These are phyloP conservation scores for Pluvialis apricaria DNA, from an alignment of 2,113 vertebrate genomes.

Conservation along the genomic window DNA sequence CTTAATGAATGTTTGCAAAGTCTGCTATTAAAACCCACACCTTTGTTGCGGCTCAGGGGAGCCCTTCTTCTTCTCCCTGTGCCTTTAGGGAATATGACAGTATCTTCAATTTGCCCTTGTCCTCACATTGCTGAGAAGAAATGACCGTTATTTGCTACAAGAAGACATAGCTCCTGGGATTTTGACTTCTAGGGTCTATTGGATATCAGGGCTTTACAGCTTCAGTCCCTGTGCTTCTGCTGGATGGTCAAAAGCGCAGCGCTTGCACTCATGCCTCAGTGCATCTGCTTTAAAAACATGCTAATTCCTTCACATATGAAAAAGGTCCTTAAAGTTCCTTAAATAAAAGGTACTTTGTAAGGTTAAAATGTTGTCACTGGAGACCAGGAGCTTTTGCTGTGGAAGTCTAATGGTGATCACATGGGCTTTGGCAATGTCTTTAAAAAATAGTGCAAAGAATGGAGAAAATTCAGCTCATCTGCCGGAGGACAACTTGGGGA, in stretches of 20 bases:
- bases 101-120: background rate
- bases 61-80: background rate
- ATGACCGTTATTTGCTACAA: background rate
- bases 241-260: rapidly evolving
- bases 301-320: rapidly evolving
- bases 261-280: background rate
- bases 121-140: background rate
- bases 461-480: background rate
- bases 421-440: background rate
- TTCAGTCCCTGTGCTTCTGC: background rate
- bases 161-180: background rate
- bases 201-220: background rate
- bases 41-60: background rate
- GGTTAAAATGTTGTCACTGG: background rate
- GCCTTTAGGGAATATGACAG: background rate
- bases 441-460: background rate
- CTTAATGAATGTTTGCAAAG: background rate
- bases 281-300: background rate
- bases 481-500: background rate
- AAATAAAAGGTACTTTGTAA: background rate
- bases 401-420: background rate
- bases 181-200: background rate
- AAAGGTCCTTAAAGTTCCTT: background rate
- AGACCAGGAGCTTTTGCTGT: background rate
- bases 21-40: background rate